Evolutionary conservation across 1,140 invertebrate species (phyloP).

Genomic region (Macrobrachium rosenbergii): DNA sequence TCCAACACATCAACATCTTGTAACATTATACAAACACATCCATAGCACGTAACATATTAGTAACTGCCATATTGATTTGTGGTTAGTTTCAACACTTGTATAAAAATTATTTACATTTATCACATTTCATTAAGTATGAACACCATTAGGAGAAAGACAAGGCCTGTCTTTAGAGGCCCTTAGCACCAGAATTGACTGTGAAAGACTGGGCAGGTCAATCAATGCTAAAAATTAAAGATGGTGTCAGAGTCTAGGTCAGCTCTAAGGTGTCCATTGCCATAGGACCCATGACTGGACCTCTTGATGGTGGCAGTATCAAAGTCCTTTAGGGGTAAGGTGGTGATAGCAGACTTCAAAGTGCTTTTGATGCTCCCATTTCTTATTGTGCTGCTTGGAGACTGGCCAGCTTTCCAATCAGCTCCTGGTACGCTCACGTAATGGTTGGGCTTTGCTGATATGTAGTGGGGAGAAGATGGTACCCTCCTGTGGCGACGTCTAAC

Average conservation of each 20-base stretch:
- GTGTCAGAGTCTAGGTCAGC: slow-evolving; percentile 75
- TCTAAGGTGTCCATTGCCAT: slow-evolving; percentile 72
- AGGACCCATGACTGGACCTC: slow-evolving; percentile 78
- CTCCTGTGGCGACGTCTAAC: slow-evolving; percentile 70
- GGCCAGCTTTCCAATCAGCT: slow-evolving; percentile 70
- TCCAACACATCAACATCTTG: too few relatives aligned
- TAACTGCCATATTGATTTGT: neutral
- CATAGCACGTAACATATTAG: too few relatives aligned
- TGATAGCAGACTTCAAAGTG: slow-evolving; percentile 68
- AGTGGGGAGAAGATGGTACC: slow-evolving; percentile 81
- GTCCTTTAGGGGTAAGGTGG: slow-evolving; percentile 71
- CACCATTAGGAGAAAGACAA: slow-evolving; percentile 5
- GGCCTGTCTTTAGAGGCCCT: slow-evolving; percentile 2
- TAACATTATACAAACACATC: too few relatives aligned
- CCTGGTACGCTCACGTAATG: slow-evolving; percentile 65
- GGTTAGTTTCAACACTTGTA: neutral
- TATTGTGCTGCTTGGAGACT: slow-evolving; percentile 45
- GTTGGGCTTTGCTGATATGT: slow-evolving; percentile 69
- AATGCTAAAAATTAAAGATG: slow-evolving; percentile 60
- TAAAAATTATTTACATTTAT: slow-evolving; percentile 16
- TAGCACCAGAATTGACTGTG: slow-evolving; percentile 23
- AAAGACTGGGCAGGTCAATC: slow-evolving; percentile 1
- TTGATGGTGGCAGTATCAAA: slow-evolving; percentile 85
- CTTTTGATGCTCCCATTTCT: slow-evolving; percentile 65
- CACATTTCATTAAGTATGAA: slow-evolving; percentile 2